phyloP scores from a whole-genome alignment of 2,797 vertebrate species.

The Poecilia velifera region DNA sequence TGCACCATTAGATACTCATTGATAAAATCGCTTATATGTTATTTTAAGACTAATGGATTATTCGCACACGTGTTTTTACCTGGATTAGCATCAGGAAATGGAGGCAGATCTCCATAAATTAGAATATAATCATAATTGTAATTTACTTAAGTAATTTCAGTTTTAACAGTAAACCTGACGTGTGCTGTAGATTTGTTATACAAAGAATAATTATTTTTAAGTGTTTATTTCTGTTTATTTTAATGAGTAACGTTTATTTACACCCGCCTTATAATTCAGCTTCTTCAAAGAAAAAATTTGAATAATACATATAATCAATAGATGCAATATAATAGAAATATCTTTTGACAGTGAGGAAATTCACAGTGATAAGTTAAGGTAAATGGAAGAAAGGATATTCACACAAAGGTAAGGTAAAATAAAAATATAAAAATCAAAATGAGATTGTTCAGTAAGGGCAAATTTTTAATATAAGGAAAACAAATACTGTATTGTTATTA shows the following conservation, averaged over 20 bases:
- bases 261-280: neutral
- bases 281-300: neutral
- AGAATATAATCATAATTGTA: neutral
- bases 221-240: neutral
- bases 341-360: neutral
- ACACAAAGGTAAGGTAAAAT: neutral
- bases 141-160: neutral
- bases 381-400: neutral
- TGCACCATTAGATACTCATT: constrained; percentile 28
- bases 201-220: neutral
- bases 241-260: neutral
- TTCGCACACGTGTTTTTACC: constrained; percentile 53
- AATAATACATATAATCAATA: neutral
- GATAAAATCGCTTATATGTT: constrained; percentile 9
- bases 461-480: neutral
- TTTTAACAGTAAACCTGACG: neutral
- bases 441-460: neutral
- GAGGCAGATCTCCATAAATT: neutral
- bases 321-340: neutral
- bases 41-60: constrained; percentile 32
- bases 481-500: neutral
- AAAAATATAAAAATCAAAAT: neutral
- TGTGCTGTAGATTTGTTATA: neutral
- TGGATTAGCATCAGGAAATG: constrained; percentile 49
- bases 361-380: neutral